Percentiles rank a stretch among this genome's conserved stretches.
These are phyloP conservation scores for Silurus aristotelis DNA, from an alignment of 2,797 vertebrate genomes.

Conservation along the genomic window DNA sequence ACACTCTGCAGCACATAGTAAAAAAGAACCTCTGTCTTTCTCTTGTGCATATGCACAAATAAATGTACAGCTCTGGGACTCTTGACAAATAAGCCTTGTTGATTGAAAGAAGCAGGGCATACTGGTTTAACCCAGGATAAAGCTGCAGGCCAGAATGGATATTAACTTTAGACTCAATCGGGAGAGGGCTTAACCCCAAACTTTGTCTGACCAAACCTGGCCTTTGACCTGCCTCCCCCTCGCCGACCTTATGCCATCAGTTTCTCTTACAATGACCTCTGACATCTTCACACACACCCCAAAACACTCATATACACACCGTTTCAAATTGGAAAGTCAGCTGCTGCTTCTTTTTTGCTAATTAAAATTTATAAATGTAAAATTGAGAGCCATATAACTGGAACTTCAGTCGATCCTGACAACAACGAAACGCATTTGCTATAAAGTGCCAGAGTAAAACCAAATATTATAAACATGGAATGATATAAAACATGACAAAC, in stretches of 20 bases:
- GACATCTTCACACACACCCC: constrained; percentile 39
- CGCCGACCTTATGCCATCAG: constrained; percentile 55
- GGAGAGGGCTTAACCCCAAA: constrained; percentile 69
- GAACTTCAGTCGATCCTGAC: neutral
- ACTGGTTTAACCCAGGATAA: constrained; percentile 70
- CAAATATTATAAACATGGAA: neutral
- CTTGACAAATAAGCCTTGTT: constrained; percentile 62
- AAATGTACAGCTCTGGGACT: constrained; percentile 36
- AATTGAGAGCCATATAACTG: neutral
- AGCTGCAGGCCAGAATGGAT: constrained; percentile 61
- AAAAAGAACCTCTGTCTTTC: constrained; percentile 14
- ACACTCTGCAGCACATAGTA: constrained; percentile 17
- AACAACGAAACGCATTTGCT: neutral
- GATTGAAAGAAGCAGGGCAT: constrained; percentile 62
- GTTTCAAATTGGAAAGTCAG: constrained; percentile 17
- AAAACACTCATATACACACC: constrained; percentile 16
- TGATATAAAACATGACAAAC: neutral
- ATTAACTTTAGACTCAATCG: constrained; percentile 71
- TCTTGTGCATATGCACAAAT: constrained; percentile 38
- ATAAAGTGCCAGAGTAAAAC: neutral
- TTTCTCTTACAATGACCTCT: constrained; percentile 58
- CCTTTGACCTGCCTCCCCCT: constrained; percentile 66
- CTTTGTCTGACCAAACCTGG: constrained; percentile 58
- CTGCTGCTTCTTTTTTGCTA: neutral
- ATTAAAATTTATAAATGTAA: neutral